Base-by-base conservation (phyloP, 2,888 invertebrate species). In the Corythucha ciliata region DNA sequence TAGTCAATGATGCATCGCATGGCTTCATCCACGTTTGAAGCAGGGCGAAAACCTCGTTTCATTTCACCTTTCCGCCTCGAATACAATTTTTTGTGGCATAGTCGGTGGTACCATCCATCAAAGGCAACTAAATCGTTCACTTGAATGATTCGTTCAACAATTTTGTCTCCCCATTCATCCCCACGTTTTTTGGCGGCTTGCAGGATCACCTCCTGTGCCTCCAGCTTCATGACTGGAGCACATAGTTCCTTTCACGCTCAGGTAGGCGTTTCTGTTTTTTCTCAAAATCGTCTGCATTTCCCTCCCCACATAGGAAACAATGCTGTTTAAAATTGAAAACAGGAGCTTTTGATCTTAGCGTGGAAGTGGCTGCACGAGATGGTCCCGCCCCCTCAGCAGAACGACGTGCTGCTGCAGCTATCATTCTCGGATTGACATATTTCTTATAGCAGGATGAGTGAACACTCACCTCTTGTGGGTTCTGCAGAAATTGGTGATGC, bases 71-170 rank as follows among this genome's bases (percentile, higher is more conserved):
- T 26, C n/a, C 5, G 27, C 4, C 42, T 20, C 25, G 12, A 14
- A 25, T 42, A 32, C 42, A 42, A 24, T 7, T 41, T 41, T 41
- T 14, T 41, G 24, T 18, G 14, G 21, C 41, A 41, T 10, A 41
- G 14, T 7, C 21, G 6, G 18, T 41, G 41, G 24, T 41, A 41
- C 41, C 41, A 41, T 8, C 21, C 41, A 41, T 41, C 41, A 8
- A 20, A 7, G 6, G 46, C 52, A 16, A 52, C 37, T 20, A 52
- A 26, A 37, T 52, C 52, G 18, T 48, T 26, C 24, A 18, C 52
- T 37, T 7, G 8, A 10, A 18, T 41, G 41, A 24, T 41, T 7
- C 41, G 41, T 6, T 41, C 22, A 6, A 41, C 18, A 18, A 52
- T 34, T 16, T 25, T 16, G 25, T 27, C 33, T 32, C 47, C 47